These are phyloP conservation scores for Scelioninae gen. 1 DNA, from an alignment of 2,888 invertebrate species.

Conservation along the genomic window DNA sequence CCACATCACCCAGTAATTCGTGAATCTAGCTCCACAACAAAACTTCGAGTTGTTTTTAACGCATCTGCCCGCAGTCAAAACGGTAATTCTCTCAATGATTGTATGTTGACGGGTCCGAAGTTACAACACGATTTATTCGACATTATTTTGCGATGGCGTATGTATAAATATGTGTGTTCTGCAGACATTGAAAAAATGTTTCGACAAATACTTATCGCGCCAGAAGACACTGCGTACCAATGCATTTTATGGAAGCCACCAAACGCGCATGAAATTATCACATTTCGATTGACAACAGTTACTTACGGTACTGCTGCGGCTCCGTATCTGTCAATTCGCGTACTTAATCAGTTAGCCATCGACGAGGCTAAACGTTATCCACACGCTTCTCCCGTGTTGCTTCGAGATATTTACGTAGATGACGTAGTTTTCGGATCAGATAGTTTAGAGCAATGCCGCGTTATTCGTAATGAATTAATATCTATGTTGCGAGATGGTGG, in stretches of 20 bases:
- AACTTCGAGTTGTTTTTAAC: conserved; percentile 10
- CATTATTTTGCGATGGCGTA: neutral
- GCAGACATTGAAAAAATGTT: neutral
- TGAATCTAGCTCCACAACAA: neutral
- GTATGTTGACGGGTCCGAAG: neutral
- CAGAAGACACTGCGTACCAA: conserved; percentile 3
- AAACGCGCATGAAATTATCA: neutral
- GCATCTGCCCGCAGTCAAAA: neutral
- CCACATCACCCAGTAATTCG: neutral
- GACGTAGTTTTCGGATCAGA: neutral
- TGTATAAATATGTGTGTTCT: neutral
- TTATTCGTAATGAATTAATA: neutral
- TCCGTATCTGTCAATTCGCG: neutral
- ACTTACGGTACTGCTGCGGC: neutral
- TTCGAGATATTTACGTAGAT: conserved; percentile 22
- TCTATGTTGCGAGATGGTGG: neutral
- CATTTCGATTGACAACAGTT: neutral
- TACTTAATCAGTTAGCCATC: neutral
- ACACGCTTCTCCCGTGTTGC: neutral
- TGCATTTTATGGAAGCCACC: conserved; percentile 3
- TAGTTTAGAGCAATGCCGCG: neutral
- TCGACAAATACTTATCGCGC: neutral
- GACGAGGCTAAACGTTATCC: neutral
- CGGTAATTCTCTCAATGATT: neutral
- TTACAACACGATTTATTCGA: neutral